Base-by-base conservation (phyloP, 1,140 invertebrate species). In the Alviniconcha marisindica region DNA sequence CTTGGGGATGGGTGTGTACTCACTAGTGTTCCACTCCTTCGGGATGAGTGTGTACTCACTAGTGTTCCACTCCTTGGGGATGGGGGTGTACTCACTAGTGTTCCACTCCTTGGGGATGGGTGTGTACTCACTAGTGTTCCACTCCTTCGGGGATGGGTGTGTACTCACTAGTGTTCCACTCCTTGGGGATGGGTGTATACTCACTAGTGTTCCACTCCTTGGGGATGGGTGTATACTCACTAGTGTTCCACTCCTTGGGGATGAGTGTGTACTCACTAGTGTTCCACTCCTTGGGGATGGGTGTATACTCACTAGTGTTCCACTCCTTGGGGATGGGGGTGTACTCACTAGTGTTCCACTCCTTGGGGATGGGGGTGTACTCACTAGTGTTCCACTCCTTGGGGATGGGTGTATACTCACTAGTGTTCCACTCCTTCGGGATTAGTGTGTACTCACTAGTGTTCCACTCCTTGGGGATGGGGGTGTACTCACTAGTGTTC, bases 241-340 rank as follows among this genome's bases (percentile, higher is more conserved):
- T n/a, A n/a, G n/a, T n/a, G n/a, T n/a, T n/a, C n/a, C n/a, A n/a
- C n/a, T n/a, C n/a, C n/a, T n/a, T n/a, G n/a, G n/a, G n/a, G n/a
- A n/a, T 48, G 18, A 10, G 44, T 5, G 44, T 48, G n/a, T 69
- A 69, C 63, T 69, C 28, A 69, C 63, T 0, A 2, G 63, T 36
- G 63, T 69, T 69, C 63, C 63, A 69, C 18, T 69, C 63, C 18
- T 69, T 69, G 63, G 63, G 63, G 31, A 69, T 28, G n/a, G 28
- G 14, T 14, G 63, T 33, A 31, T 69, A 69, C 63, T 69, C n/a
- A n/a, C n/a, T n/a, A n/a, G n/a, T n/a, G n/a, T n/a, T n/a, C n/a
- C n/a, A n/a, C n/a, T n/a, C n/a, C n/a, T n/a, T n/a, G n/a, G n/a
- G n/a, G n/a, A n/a, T 48, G 18, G 5, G 44, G 44, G 44, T 48